A percentile compares a stretch with the other conserved stretches of the same genome.
Evolutionary conservation across 2,888 invertebrate genomes (phyloP).

Genomic region (Lamellibrachia satsuma): DNA sequence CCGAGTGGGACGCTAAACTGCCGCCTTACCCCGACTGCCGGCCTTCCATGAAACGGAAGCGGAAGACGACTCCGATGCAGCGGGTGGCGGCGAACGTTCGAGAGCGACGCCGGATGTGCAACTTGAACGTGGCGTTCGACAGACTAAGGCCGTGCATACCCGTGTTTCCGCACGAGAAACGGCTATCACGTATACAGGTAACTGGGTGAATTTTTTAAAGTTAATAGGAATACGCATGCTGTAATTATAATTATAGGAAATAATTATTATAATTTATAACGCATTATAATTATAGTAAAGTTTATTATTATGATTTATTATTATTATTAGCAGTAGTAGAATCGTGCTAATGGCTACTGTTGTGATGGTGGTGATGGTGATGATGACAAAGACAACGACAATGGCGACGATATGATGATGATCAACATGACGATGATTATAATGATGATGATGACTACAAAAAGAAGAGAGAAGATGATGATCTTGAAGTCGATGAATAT

Average conservation of each 20-base stretch:
- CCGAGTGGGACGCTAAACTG: not conserved
- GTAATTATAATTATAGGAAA: not conserved
- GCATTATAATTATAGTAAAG: no score
- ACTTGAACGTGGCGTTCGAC: slow-evolving; percentile 90
- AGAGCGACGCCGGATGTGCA: slow-evolving; percentile 89
- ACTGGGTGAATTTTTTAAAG: not conserved
- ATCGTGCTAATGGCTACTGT: no score
- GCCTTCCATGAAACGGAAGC: slow-evolving; percentile 33
- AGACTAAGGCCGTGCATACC: slow-evolving; percentile 71
- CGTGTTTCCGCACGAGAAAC: slow-evolving; percentile 43
- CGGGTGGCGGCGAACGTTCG: slow-evolving; percentile 89
- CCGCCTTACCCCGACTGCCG: slow-evolving; percentile 7
- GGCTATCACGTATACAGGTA: slow-evolving; percentile 38
- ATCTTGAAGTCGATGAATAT: no score
- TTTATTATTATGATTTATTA: no score
- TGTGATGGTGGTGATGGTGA: no score
- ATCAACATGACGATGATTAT: no score
- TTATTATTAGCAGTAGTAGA: no score
- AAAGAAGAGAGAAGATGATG: no score
- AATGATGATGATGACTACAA: no score
- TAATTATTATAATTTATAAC: not conserved
- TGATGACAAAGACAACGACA: no score
- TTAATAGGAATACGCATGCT: no score
- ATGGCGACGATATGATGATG: no score
- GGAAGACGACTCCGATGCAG: slow-evolving; percentile 45